Percentiles rank a stretch among this genome's conserved stretches.
These are phyloP conservation scores for Euthynnus affinis DNA, from an alignment of 2,797 vertebrate species.

Conservation along the genomic window DNA sequence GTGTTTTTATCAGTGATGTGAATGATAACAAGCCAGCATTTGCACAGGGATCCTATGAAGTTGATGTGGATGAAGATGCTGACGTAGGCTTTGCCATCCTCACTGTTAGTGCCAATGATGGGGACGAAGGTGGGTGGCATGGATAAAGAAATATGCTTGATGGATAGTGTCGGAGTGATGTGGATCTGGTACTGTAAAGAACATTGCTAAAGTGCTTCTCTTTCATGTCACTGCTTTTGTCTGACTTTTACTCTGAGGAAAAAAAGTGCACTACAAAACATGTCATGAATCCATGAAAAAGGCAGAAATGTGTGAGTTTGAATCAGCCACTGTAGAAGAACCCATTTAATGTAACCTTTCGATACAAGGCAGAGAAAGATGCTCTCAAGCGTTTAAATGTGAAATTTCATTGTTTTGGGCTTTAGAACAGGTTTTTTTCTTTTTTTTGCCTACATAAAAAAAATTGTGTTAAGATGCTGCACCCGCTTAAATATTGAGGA, in stretches of 20 bases:
- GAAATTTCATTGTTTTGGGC: background rate
- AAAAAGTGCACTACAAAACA: conserved; percentile 5
- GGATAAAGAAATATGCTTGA: background rate
- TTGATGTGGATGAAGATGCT: conserved; percentile 90
- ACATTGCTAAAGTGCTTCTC: conserved; percentile 22
- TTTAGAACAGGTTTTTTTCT: conserved; percentile 4
- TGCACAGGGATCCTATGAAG: conserved; percentile 86
- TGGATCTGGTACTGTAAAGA: background rate
- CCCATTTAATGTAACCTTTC: conserved; percentile 32
- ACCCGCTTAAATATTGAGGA: background rate
- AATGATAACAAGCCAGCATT: conserved; percentile 94
- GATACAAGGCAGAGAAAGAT: conserved; percentile 13
- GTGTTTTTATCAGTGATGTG: conserved; percentile 91
- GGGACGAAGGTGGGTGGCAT: conserved; percentile 88
- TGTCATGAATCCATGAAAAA: conserved; percentile 19
- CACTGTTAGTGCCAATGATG: conserved; percentile 90
- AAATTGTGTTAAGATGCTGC: background rate
- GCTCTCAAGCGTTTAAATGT: background rate
- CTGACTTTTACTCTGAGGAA: conserved; percentile 31
- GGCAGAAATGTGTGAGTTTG: conserved; percentile 5
- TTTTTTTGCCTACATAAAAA: too few relatives aligned
- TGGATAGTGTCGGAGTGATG: conserved; percentile 8
- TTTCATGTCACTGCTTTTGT: conserved; percentile 28
- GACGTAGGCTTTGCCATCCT: conserved; percentile 89
- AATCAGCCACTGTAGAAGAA: conserved; percentile 19